These are phyloP conservation scores for Psophia crepitans DNA, from an alignment of 2,113 vertebrate genomes.

Conservation along the genomic window DNA sequence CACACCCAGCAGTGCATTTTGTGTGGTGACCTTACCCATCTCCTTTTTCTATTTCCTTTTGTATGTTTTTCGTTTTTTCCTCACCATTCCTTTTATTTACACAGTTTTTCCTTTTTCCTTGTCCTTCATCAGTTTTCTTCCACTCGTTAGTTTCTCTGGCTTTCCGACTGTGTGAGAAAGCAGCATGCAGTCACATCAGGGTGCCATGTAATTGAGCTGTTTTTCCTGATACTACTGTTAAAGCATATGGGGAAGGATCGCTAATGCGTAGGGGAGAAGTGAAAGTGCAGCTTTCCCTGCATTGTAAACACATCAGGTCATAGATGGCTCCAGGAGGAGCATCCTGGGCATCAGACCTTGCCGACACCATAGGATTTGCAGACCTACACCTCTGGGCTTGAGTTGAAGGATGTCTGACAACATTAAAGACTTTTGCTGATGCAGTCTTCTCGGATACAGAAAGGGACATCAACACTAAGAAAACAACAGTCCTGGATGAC, in stretches of 20 bases:
- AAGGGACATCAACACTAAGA: neutral
- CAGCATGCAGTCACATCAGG: conserved; percentile 71
- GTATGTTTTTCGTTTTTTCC: neutral
- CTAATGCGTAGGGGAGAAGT: conserved; percentile 21
- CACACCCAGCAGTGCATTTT: neutral
- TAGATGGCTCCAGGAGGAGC: conserved; percentile 53
- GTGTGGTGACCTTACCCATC: neutral
- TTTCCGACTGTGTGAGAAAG: conserved; percentile 40
- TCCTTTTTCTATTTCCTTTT: neutral
- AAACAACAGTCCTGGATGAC: neutral
- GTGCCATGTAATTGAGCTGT: conserved; percentile 74
- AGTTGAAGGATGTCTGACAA: neutral
- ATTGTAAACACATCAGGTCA: conserved; percentile 49
- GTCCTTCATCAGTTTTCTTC: conserved; percentile 25
- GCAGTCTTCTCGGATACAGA: neutral
- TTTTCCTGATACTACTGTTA: conserved; percentile 71
- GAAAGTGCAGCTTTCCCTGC: neutral
- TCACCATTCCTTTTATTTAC: neutral
- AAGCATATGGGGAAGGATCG: conserved; percentile 65
- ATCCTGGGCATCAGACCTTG: conserved; percentile 13
- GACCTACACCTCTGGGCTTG: neutral
- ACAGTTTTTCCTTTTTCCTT: neutral
- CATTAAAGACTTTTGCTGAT: neutral
- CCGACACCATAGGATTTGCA: neutral
- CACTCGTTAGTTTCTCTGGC: conserved; percentile 45